These are phyloP conservation scores for Aphelenchoides fujianensis DNA, from an alignment of 1,140 invertebrate genomes.

Conservation along the genomic window DNA sequence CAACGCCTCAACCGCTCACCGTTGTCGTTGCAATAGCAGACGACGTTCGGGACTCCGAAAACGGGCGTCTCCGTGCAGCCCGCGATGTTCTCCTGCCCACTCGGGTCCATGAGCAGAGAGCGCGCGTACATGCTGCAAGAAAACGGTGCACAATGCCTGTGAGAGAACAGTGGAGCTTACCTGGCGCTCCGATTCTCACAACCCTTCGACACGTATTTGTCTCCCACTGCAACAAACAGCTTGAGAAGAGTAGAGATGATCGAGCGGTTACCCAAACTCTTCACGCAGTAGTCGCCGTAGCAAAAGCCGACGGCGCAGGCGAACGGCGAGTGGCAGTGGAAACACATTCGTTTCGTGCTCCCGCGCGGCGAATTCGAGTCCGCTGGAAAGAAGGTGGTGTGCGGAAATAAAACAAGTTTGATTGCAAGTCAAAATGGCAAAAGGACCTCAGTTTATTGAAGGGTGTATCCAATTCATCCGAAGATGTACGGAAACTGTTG, in stretches of 20 bases:
- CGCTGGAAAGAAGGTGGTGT: too few relatives aligned
- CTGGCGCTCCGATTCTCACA: slow-evolving; percentile 36
- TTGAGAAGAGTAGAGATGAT: too few relatives aligned
- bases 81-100: neutral
- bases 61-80: slow-evolving; percentile 35
- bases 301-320: slow-evolving; percentile 38
- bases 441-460: too few relatives aligned
- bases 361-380: too few relatives aligned
- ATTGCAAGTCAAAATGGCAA: too few relatives aligned
- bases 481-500: too few relatives aligned
- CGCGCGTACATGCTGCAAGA: slow-evolving; percentile 32
- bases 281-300: slow-evolving; percentile 46
- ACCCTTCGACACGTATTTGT: slow-evolving; percentile 46
- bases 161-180: too few relatives aligned
- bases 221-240: slow-evolving; percentile 34
- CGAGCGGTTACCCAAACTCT: slow-evolving; percentile 34
- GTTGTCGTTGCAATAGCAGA: slow-evolving; percentile 49
- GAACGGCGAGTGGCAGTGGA: slow-evolving; percentile 34
- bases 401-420: too few relatives aligned
- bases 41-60: slow-evolving; percentile 43
- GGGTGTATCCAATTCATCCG: too few relatives aligned
- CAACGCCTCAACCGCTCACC: too few relatives aligned
- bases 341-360: slow-evolving; percentile 24
- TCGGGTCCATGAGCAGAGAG: slow-evolving; percentile 13
- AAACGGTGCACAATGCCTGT: too few relatives aligned